Conservation (phyloP, 2,797 vertebrate species). For the Myotis vivesi region DNA sequence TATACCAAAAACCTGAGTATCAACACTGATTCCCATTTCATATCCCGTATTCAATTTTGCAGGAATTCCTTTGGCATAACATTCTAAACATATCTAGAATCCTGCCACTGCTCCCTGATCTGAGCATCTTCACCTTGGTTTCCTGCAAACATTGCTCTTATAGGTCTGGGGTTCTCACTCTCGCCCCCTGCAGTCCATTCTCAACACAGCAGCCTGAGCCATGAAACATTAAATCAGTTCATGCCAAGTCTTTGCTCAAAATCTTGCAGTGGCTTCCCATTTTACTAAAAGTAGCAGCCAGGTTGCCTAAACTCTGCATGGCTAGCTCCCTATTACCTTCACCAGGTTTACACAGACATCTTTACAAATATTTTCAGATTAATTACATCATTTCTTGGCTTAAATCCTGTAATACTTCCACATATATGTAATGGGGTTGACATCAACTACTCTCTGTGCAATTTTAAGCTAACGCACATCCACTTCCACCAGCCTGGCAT, state of each 20-base stretch:
- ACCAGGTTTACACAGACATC: no score
- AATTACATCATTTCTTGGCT: no score
- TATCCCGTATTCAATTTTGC: rapidly evolving
- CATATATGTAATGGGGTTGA: rapidly evolving
- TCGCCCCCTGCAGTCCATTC: not conserved
- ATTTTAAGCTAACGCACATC: not conserved
- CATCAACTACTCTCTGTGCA: not conserved
- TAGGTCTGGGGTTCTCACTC: not conserved
- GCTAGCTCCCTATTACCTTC: not conserved
- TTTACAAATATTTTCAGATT: no score
- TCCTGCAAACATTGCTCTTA: rapidly evolving
- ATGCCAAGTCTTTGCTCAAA: not conserved
- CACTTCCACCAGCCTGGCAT: not conserved
- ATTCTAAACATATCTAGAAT: rapidly evolving
- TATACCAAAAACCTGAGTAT: not conserved
- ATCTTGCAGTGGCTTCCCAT: not conserved
- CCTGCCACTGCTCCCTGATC: rapidly evolving
- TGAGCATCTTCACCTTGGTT: rapidly evolving
- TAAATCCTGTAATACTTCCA: no score
- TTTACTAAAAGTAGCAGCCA: not conserved
- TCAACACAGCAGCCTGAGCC: not conserved
- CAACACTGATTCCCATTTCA: not conserved
- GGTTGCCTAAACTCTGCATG: no score
- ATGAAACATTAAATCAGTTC: rapidly evolving
- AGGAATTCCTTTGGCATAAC: rapidly evolving